These are phyloP conservation scores for Elephas maximus DNA, from an alignment of 2,113 vertebrate species.

Conservation along the genomic window DNA sequence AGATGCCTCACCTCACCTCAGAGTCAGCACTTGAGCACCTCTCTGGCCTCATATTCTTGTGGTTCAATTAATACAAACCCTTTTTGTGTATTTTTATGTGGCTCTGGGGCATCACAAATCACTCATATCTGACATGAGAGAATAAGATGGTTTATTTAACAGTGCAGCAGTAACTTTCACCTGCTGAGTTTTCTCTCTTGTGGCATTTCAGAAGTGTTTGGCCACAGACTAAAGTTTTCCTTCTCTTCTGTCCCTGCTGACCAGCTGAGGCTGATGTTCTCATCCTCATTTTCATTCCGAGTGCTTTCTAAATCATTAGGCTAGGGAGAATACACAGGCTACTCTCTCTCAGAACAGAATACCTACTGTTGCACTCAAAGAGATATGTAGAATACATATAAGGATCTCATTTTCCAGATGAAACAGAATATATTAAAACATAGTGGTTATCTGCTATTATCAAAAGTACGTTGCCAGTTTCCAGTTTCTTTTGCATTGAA, in stretches of 20 bases:
- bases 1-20: background rate
- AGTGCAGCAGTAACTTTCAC: background rate
- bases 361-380: background rate
- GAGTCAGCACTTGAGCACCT: background rate
- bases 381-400: background rate
- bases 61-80: slow-evolving; percentile 24
- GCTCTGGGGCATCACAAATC: background rate
- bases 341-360: background rate
- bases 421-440: background rate
- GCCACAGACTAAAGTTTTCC: background rate
- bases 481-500: background rate
- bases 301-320: background rate
- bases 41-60: background rate
- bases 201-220: background rate
- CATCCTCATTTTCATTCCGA: slow-evolving; percentile 14
- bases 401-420: background rate
- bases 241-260: background rate
- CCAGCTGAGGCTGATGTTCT: background rate
- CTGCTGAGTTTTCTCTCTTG: background rate
- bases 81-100: slow-evolving; percentile 26
- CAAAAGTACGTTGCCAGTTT: background rate
- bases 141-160: slow-evolving; percentile 54
- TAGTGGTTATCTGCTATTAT: background rate
- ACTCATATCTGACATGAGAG: background rate
- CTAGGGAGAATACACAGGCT: background rate